Evolutionary conservation across 2,113 vertebrate species (phyloP).

Genomic region (Prionailurus viverrinus): DNA sequence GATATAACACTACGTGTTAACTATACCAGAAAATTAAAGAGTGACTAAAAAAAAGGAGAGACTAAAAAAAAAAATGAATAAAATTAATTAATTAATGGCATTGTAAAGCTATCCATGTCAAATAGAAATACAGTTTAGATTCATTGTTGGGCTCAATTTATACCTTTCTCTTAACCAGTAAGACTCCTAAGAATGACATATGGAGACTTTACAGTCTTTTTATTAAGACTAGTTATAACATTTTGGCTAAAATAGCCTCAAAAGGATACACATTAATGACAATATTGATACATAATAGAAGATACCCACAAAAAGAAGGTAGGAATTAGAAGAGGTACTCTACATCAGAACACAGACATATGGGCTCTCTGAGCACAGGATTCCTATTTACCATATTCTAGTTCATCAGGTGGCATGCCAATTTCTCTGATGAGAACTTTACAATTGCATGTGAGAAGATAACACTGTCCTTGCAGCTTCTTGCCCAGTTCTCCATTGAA

Average conservation of each 20-base stretch:
- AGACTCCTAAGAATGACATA: neutral
- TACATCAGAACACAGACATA: neutral
- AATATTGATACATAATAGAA: neutral
- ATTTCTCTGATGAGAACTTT: neutral
- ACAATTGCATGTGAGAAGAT: neutral
- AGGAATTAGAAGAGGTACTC: neutral
- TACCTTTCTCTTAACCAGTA: neutral
- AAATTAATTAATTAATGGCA: neutral
- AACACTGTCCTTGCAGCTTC: neutral
- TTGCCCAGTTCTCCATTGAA: neutral
- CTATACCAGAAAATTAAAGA: neutral
- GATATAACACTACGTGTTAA: neutral
- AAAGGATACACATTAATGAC: neutral
- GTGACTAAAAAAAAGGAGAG: neutral
- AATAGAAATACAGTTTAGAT: neutral
- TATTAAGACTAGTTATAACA: neutral
- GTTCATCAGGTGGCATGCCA: neutral
- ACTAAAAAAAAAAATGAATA: neutral
- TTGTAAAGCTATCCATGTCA: neutral
- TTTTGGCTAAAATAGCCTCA: neutral
- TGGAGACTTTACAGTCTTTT: neutral
- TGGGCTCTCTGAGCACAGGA: neutral
- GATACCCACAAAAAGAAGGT: neutral
- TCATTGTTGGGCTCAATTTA: neutral
- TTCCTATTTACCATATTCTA: neutral